Conservation (phyloP, 2,888 invertebrate genomes). For the Pandemis heparana region DNA sequence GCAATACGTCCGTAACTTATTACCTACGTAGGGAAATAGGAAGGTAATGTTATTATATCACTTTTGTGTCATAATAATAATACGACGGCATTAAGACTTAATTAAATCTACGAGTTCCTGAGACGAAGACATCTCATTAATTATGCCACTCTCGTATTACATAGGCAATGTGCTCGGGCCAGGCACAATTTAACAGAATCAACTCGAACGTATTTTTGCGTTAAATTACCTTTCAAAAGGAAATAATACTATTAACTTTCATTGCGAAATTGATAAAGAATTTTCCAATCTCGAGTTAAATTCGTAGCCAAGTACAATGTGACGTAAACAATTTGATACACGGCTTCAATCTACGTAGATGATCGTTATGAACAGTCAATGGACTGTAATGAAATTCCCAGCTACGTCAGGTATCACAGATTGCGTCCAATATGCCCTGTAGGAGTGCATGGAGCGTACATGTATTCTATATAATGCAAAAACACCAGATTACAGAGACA, state of each 20-base stretch:
- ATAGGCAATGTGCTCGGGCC: slow-evolving; percentile 15
- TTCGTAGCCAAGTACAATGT: slow-evolving; percentile 1
- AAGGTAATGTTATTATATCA: not conserved
- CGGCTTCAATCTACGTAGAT: slow-evolving; percentile 58
- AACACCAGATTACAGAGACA: slow-evolving; percentile 59
- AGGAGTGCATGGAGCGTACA: slow-evolving; percentile 68
- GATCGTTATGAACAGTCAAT: slow-evolving; percentile 72
- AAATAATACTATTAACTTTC: slow-evolving; percentile 9
- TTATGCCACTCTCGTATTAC: slow-evolving; percentile 21
- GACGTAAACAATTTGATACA: slow-evolving; percentile 48
- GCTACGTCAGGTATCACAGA: slow-evolving; percentile 78
- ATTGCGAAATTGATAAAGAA: slow-evolving; percentile 11
- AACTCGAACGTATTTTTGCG: not conserved
- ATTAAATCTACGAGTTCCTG: slow-evolving; percentile 11
- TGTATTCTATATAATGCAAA: slow-evolving; percentile 51
- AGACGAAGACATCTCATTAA: slow-evolving; percentile 18
- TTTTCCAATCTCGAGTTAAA: slow-evolving; percentile 15
- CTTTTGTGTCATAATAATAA: slow-evolving; percentile 4
- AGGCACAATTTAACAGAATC: slow-evolving; percentile 8
- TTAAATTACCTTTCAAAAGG: slow-evolving; percentile 3
- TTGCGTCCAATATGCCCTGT: slow-evolving; percentile 78
- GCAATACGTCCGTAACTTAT: not conserved
- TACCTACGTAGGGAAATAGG: not conserved
- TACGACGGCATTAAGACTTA: not conserved
- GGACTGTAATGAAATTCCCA: slow-evolving; percentile 79